These are phyloP conservation scores for Phengaris alcon DNA, from an alignment of 2,888 invertebrate species.

Conservation along the genomic window DNA sequence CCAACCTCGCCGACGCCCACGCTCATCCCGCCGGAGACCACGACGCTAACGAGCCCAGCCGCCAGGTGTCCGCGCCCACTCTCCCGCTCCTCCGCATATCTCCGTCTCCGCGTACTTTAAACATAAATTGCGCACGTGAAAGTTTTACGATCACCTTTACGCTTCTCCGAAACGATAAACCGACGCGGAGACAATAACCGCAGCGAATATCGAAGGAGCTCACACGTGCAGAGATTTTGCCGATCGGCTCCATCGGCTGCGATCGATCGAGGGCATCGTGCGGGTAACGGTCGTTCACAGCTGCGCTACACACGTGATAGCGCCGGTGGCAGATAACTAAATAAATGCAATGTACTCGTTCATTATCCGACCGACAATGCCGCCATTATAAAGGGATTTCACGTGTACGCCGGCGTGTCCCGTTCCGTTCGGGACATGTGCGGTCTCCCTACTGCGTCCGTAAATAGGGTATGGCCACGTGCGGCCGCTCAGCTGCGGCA, in stretches of 20 bases:
- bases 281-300: conserved; percentile 78
- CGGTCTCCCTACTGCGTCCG: conserved; percentile 76
- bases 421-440: conserved; percentile 78
- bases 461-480: conserved; percentile 80
- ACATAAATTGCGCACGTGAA: conserved; percentile 76
- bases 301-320: conserved; percentile 76
- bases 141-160: conserved; percentile 76
- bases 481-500: conserved; percentile 76
- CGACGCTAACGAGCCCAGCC: conserved; percentile 73
- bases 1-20: conserved; percentile 29
- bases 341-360: conserved; percentile 76
- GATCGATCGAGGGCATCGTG: conserved; percentile 79
- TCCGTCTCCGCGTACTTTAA: conserved; percentile 68
- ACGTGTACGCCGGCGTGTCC: conserved; percentile 74
- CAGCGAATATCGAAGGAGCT: conserved; percentile 61
- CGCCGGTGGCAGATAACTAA: conserved; percentile 77
- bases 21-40: conserved; percentile 43
- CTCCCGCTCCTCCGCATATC: conserved; percentile 67
- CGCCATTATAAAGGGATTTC: conserved; percentile 77
- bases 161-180: conserved; percentile 72
- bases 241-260: conserved; percentile 69
- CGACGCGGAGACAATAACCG: conserved; percentile 63
- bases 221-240: conserved; percentile 67
- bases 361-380: conserved; percentile 75
- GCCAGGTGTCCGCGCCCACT: conserved; percentile 77